Percentiles rank a stretch among this genome's conserved stretches.
Evolutionary conservation across 1,140 invertebrate genomes (phyloP).

Genomic region (Danaus plexippus): DNA sequence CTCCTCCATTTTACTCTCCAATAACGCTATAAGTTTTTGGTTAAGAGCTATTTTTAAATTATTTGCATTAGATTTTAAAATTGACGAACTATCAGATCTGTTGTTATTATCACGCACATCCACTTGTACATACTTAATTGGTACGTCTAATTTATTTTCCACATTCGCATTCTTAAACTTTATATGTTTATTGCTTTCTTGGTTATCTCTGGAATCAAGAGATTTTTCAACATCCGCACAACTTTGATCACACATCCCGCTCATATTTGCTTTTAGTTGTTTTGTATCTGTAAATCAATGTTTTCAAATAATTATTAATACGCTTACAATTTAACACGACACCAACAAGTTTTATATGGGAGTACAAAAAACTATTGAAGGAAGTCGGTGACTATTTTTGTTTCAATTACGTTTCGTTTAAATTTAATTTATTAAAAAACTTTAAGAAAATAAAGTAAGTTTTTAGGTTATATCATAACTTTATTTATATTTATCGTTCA

Average conservation of each 20-base stretch:
- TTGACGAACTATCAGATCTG: no score
- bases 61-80: no score
- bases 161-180: no score
- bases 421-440: not conserved
- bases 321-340: slow-evolving; percentile 8
- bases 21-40: slow-evolving; percentile 25
- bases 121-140: no score
- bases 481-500: not conserved
- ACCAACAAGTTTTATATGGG: slow-evolving; percentile 28
- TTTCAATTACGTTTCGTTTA: not conserved
- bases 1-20: slow-evolving; percentile 25
- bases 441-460: not conserved
- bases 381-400: not conserved
- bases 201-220: no score
- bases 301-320: slow-evolving; percentile 4
- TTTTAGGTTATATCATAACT: not conserved
- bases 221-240: not conserved
- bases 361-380: slow-evolving; percentile 51
- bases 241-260: slow-evolving; percentile 11
- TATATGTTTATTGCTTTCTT: no score
- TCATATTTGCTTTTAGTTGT: slow-evolving; percentile 22
- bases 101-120: no score
- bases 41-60: slow-evolving; percentile 30
- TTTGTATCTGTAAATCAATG: slow-evolving; percentile 40
- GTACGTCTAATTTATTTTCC: no score